Percentiles rank a stretch among this genome's conserved stretches.
Conservation (phyloP, 2,797 vertebrate species). For the Gallirallus australis region DNA sequence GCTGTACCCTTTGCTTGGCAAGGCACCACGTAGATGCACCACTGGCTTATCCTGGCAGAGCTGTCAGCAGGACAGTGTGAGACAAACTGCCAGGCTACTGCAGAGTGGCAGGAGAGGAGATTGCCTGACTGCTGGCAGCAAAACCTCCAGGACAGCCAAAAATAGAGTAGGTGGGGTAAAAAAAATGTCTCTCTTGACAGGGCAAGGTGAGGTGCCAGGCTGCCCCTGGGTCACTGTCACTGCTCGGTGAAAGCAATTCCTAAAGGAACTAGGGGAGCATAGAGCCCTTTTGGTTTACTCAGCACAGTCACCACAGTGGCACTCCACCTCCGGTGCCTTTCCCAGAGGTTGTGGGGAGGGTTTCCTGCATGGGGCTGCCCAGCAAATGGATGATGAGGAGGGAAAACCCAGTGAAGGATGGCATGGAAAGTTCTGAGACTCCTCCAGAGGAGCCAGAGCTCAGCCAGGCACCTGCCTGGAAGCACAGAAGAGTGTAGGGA, state of each 20-base stretch:
- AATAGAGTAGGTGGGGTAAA: not conserved
- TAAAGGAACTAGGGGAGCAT: not conserved
- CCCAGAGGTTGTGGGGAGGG: not conserved
- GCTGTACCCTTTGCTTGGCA: not conserved
- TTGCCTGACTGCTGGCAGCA: not conserved
- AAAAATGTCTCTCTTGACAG: not conserved
- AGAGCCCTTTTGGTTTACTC: not conserved
- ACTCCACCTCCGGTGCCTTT: not conserved
- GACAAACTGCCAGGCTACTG: slow-evolving; percentile 4
- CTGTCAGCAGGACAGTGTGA: slow-evolving; percentile 16
- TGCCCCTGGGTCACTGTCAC: not conserved
- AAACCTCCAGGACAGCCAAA: not conserved
- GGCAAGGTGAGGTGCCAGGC: slow-evolving; percentile 27
- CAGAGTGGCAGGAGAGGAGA: not conserved
- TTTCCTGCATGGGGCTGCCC: not conserved
- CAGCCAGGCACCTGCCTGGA: slow-evolving; percentile 9
- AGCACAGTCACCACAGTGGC: not conserved
- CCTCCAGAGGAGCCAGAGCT: not conserved
- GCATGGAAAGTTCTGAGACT: not conserved
- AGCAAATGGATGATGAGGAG: not conserved
- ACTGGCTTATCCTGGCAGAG: slow-evolving; percentile 33
- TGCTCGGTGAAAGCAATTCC: slow-evolving; percentile 9
- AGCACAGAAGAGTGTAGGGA: not conserved
- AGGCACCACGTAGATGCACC: slow-evolving; percentile 20
- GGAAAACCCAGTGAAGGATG: not conserved